phyloP scores from a whole-genome alignment of 2,797 vertebrate genomes.

The Pangasius mekongensis region DNA sequence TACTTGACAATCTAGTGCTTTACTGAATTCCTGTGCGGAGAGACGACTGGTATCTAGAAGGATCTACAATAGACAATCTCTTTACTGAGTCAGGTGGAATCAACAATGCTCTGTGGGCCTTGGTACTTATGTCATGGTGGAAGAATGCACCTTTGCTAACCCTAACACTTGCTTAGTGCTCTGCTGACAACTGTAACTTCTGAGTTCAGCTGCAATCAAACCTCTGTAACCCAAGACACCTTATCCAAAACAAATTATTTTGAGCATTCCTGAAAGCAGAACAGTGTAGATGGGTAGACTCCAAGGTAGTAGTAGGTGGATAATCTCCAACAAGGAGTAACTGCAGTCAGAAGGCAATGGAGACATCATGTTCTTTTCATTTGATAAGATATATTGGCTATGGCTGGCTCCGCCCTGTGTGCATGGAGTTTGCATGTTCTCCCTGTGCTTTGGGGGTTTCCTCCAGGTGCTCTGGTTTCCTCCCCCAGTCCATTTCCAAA shows the following conservation, averaged over 20 bases:
- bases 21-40: neutral
- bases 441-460: too few relatives aligned
- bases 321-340: neutral
- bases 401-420: neutral
- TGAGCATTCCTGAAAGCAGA: neutral
- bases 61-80: too few relatives aligned
- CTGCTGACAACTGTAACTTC: neutral
- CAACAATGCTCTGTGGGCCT: neutral
- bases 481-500: too few relatives aligned
- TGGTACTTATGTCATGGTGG: neutral
- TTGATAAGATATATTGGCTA: neutral
- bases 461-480: too few relatives aligned
- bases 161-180: neutral
- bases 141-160: slow-evolving; percentile 1
- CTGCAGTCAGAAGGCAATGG: neutral
- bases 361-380: neutral
- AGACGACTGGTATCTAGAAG: neutral
- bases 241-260: neutral
- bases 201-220: neutral
- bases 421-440: too few relatives aligned
- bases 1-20: neutral
- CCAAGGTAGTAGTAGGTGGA: neutral
- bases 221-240: neutral
- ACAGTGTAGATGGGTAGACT: neutral
- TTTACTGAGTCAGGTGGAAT: neutral